Evolutionary conservation across 2,113 vertebrate species (phyloP), one percentile per base, ranked within the genome.

Genomic region (zebrafish (Danio rerio)): DNA sequence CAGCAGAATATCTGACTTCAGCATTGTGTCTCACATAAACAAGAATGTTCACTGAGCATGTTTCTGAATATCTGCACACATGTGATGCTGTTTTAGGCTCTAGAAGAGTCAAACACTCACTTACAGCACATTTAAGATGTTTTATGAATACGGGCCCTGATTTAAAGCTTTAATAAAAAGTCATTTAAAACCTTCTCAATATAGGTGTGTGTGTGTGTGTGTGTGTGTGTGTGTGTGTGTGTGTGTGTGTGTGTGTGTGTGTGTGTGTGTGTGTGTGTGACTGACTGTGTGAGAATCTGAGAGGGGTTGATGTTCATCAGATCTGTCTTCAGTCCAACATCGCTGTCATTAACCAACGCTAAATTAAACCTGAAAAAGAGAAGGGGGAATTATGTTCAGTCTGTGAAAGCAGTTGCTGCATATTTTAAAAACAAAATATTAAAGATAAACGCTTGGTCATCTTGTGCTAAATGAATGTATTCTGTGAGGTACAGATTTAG

Each of bases 221-320:
- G 31, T 31, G 31, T 31, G 31, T 31, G 31, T 31, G 31, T 31
- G 31, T 31, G 31, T 31, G 31, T 31, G 31, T 31, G 31, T 31
- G 31, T 31, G 31, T 31, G 31, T 31, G 31, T 42, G 72, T 53
- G 5, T 55, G 4, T n/a, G 52, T 12, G 18, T 20, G 5, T 12
- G 7, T 0, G 2, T 21, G 8, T 4, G 2, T 47, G 13, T 55
- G 61, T 40, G 5, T 16, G 20, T 21, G 13, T 56, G 94, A 80
- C 68, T 62, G 55, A 84, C 83, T 2, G 8, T 3, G 15, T 45
- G 9, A 6, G 6, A 16, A 84, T 52, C 69, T 84, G 83, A 40
- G 40, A 50, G 65, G 89, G 89, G 74, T 90, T 90, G 20, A 85
- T 56, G 16, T 87, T 88, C 6, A 90, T 20, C 9, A 90, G 73